Conservation (phyloP, 2,888 invertebrate species). For the Lissocephala sabroskyi region DNA sequence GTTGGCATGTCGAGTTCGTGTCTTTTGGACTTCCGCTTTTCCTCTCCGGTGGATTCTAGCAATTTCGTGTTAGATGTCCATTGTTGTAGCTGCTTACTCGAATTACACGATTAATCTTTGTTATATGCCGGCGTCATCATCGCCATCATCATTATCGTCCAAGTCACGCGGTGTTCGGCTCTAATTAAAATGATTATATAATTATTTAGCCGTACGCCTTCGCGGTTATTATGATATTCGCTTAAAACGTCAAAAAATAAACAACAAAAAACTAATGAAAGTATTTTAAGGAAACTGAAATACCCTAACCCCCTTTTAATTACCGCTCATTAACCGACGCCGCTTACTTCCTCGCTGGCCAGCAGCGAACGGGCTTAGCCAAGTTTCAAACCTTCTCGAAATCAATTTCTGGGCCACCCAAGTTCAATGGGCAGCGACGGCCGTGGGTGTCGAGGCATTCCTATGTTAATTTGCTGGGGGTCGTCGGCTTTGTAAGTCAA, state of each 20-base stretch:
- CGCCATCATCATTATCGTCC: background rate
- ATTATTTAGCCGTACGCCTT: constrained; percentile 33
- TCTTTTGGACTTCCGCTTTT: constrained; percentile 3
- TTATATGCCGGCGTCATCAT: constrained; percentile 10
- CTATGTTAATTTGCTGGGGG: no score
- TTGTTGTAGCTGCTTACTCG: constrained; percentile 11
- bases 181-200: constrained; percentile 60
- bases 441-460: no score
- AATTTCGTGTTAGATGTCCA: background rate
- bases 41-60: background rate
- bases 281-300: constrained; percentile 21
- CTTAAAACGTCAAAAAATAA: constrained; percentile 33
- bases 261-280: constrained; percentile 55
- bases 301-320: constrained; percentile 56
- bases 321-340: constrained; percentile 18
- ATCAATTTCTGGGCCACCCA: no score
- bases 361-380: no score
- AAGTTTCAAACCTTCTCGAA: no score
- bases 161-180: constrained; percentile 12
- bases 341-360: constrained; percentile 6
- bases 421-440: no score
- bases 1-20: background rate
- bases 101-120: constrained; percentile 51
- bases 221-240: constrained; percentile 20
- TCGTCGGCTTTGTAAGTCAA: no score